Evolutionary conservation across 2,797 vertebrate genomes (phyloP), one percentile per base, ranked within the genome.

Genomic region (Gallinago nigripennis): DNA sequence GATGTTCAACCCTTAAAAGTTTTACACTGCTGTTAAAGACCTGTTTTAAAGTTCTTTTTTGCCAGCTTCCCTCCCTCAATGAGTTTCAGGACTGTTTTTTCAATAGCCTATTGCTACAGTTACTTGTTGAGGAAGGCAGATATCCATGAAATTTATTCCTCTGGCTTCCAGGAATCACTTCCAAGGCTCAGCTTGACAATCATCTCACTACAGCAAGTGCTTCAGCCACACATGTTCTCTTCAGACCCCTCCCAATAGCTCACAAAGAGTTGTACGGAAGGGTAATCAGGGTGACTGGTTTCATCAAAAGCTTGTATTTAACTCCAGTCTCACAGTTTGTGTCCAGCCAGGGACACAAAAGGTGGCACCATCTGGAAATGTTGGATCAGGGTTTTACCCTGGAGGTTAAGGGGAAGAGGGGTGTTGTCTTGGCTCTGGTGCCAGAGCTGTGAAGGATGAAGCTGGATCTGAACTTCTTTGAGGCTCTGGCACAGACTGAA

Each of bases 41-140:
- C 82, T 79, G 90, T 94, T 97, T 97, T 86, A 96, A 96, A 88
- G 64, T 82, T 84, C 46, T 84, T 88, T 83, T 92, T 60, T 95
- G 93, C 92, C 91, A 95, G 81, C 57, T 95, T 94, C 90, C 92
- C 70, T 86, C 91, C 68, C 71, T 94, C 94, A 68, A 35, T 51
- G 75, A 63, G 73, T 95, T 95, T 92, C 63, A 65, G 77, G 80
- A 21, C 82, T 94, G 82, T 82, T 93, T 94, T 95, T 90, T 91
- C 93, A 70, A 82, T 75, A 93, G 76, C 5, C 0, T 48, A 30
- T 61, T 92, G 86, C 88, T 64, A 35, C 78, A 82, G 71, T 68
- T 16, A 15, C 88, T 82, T 87, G 65, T 81, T 72, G 75, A 93
- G 83, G 90, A 93, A 89, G 84, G 92, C 94, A 95, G 50, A 87